Evolutionary conservation across 2,797 vertebrate genomes (phyloP).

Genomic region (Tapera naevia): DNA sequence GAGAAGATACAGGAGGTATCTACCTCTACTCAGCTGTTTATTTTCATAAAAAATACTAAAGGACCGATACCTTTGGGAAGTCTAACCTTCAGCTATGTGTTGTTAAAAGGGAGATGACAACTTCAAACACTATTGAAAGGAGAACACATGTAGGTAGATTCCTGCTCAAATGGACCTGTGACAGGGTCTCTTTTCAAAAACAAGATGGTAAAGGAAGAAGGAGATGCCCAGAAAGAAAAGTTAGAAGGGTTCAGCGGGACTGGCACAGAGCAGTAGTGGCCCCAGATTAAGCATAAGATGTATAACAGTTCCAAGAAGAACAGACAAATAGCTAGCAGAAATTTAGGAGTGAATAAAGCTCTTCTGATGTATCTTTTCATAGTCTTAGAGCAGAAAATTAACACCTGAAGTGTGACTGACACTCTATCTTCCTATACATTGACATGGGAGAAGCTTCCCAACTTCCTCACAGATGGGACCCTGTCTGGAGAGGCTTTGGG

Average conservation of each 20-base stretch:
- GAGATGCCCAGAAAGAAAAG: not conserved
- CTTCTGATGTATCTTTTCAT: not conserved
- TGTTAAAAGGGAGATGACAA: not conserved
- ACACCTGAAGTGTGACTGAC: not conserved
- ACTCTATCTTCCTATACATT: not conserved
- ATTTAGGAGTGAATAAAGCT: not conserved
- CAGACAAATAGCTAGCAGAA: not conserved
- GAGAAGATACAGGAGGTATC: not conserved
- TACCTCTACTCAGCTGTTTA: not conserved
- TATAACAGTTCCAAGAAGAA: not conserved
- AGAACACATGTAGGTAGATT: not conserved
- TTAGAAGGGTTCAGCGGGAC: not conserved
- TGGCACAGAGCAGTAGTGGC: not conserved
- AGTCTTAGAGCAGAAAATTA: not conserved
- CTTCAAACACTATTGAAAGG: not conserved
- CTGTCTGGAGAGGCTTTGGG: not conserved
- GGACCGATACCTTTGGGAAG: not conserved
- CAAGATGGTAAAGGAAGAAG: not conserved
- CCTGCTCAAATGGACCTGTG: not conserved
- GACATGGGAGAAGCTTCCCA: not conserved
- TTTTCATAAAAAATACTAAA: not conserved
- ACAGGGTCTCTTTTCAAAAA: not conserved
- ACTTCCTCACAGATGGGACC: not conserved
- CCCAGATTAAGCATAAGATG: not conserved
- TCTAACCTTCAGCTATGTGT: accelerated